These are phyloP conservation scores for Pegoplata infirma DNA, from an alignment of 2,888 invertebrate genomes.

Conservation along the genomic window DNA sequence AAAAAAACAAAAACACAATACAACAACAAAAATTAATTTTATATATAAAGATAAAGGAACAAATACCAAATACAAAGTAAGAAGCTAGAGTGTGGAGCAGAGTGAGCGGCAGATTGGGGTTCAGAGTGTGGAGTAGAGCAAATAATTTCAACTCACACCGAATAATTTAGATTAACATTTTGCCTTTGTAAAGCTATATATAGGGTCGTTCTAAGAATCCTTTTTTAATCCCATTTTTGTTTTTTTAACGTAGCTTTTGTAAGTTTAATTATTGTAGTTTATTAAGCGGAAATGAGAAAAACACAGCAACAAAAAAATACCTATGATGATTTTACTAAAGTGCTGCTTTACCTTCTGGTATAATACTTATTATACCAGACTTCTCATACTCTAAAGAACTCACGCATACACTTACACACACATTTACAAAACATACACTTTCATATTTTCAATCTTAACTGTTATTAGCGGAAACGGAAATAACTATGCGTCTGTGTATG, in stretches of 20 bases:
- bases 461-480: slow-evolving; percentile 51
- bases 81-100: no score
- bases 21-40: background rate
- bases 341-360: background rate
- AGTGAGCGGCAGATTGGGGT: no score
- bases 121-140: no score
- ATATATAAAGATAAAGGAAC: background rate
- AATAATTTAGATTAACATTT: background rate
- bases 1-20: background rate
- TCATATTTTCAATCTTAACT: slow-evolving; percentile 26
- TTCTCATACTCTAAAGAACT: no score
- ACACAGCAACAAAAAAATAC: slow-evolving; percentile 22
- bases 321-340: background rate
- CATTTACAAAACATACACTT: no score
- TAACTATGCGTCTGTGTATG: slow-evolving; percentile 35
- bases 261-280: slow-evolving; percentile 76
- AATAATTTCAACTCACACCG: background rate
- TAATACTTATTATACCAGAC: no score
- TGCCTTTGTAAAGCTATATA: background rate
- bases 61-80: background rate
- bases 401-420: background rate
- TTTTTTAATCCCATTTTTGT: slow-evolving; percentile 71
- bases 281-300: slow-evolving; percentile 75
- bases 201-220: slow-evolving; percentile 64
- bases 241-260: no score